phyloP scores from a whole-genome alignment of 2,113 vertebrate genomes.

The Illadopsis cleaveri region DNA sequence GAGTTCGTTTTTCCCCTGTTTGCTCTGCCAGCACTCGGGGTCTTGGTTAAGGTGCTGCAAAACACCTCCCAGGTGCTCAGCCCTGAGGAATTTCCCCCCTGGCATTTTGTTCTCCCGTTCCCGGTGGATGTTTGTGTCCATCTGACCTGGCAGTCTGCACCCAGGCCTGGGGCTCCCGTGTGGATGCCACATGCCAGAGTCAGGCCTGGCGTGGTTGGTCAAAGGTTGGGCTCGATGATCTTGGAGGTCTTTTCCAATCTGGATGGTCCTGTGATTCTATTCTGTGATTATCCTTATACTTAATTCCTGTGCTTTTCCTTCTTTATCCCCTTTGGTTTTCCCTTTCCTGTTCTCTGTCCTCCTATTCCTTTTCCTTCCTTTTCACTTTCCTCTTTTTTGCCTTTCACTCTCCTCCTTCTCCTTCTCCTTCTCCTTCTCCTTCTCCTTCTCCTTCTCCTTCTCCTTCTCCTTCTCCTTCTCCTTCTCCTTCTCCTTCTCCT shows the following conservation, averaged over 20 bases:
- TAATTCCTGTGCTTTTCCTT: not conserved
- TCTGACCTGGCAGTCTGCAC: not conserved
- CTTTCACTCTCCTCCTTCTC: no score
- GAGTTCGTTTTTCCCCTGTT: not conserved
- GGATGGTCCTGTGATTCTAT: not conserved
- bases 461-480: no score
- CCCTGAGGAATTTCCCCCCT: rapidly evolving
- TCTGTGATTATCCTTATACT: no score
- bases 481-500: no score
- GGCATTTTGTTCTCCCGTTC: not conserved
- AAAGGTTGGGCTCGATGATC: rapidly evolving
- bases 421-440: no score
- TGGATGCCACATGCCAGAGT: rapidly evolving
- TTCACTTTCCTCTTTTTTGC: no score
- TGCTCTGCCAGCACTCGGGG: rapidly evolving
- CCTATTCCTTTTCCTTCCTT: no score
- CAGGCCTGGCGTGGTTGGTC: rapidly evolving
- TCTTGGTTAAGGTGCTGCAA: not conserved
- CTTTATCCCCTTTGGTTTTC: not conserved
- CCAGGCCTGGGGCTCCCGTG: not conserved
- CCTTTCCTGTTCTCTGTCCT: not conserved
- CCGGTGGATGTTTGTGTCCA: not conserved
- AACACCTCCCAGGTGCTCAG: not conserved
- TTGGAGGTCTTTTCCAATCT: not conserved
- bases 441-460: no score